Evolutionary conservation across 2,797 vertebrate genomes (phyloP).

Genomic region (Gymnothorax reevesii): DNA sequence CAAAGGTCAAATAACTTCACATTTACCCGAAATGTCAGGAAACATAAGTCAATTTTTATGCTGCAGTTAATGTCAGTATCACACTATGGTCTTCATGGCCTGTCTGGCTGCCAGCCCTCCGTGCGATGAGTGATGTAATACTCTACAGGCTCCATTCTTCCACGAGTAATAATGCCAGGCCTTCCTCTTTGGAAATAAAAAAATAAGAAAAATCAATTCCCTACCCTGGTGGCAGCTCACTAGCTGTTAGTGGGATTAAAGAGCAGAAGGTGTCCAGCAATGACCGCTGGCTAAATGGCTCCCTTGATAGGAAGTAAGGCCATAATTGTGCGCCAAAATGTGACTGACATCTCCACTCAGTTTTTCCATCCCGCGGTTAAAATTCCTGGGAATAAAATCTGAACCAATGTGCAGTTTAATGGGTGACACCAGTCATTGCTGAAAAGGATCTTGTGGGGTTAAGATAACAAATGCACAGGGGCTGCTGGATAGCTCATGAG

Average conservation of each 20-base stretch:
- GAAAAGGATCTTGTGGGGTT: neutral
- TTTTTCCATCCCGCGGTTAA: neutral
- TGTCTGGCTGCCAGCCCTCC: conserved; percentile 2
- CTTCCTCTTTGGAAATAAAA: conserved; percentile 35
- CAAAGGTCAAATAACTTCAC: neutral
- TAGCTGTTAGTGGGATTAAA: conserved; percentile 53
- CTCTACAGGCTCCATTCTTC: conserved; percentile 6
- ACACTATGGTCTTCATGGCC: neutral
- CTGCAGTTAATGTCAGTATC: neutral
- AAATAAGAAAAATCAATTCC: neutral
- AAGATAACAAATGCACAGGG: neutral
- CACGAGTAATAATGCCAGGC: conserved; percentile 27
- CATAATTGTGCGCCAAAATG: conserved; percentile 45
- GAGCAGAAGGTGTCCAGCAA: conserved; percentile 49
- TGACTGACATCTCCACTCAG: conserved; percentile 2
- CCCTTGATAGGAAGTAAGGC: conserved; percentile 49
- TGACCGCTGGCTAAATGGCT: conserved; percentile 48
- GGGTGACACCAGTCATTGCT: neutral
- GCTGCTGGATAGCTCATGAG: neutral
- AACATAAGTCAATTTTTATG: neutral
- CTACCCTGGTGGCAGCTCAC: conserved; percentile 35
- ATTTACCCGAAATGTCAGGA: neutral
- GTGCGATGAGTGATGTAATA: conserved; percentile 4
- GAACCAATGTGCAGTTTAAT: neutral
- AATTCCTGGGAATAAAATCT: neutral